Conservation (phyloP, 2,888 invertebrate species). For the Masnerella sp. region DNA sequence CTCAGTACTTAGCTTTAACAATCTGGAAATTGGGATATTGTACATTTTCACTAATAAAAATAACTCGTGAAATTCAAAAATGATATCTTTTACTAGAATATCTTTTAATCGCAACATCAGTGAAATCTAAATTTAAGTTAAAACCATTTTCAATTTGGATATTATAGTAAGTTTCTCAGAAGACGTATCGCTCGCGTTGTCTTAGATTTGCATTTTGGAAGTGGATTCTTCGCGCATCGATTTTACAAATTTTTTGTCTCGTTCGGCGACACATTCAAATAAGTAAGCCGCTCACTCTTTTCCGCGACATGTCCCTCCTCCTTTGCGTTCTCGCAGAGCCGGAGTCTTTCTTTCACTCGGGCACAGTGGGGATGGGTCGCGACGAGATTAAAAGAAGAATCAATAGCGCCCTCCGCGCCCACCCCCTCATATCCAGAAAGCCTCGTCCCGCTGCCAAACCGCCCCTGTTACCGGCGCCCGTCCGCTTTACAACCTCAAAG, state of each 20-base stretch:
- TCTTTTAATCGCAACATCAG: no score
- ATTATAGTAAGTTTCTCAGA: no score
- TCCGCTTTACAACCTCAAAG: constrained; percentile 73
- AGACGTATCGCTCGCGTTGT: no score
- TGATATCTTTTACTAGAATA: no score
- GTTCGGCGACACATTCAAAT: constrained; percentile 76
- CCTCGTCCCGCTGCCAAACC: constrained; percentile 63
- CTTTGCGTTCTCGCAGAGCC: constrained; percentile 54
- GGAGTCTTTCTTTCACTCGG: constrained; percentile 57
- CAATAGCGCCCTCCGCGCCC: constrained; percentile 70
- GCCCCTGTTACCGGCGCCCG: constrained; percentile 62
- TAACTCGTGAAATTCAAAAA: no score
- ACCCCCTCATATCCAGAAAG: constrained; percentile 67
- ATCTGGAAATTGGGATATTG: no score
- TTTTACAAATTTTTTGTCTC: constrained; percentile 73
- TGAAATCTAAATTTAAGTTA: no score
- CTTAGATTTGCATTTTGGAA: no score
- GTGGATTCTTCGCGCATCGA: constrained; percentile 68
- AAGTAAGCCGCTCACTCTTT: constrained; percentile 70
- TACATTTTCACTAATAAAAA: no score
- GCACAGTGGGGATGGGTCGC: constrained; percentile 70
- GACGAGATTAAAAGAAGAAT: constrained; percentile 78
- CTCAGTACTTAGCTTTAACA: no score
- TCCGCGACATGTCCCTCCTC: constrained; percentile 59
- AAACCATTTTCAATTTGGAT: no score